Evolutionary conservation across 2,113 vertebrate species (phyloP).

Genomic region (Regulus satrapa): DNA sequence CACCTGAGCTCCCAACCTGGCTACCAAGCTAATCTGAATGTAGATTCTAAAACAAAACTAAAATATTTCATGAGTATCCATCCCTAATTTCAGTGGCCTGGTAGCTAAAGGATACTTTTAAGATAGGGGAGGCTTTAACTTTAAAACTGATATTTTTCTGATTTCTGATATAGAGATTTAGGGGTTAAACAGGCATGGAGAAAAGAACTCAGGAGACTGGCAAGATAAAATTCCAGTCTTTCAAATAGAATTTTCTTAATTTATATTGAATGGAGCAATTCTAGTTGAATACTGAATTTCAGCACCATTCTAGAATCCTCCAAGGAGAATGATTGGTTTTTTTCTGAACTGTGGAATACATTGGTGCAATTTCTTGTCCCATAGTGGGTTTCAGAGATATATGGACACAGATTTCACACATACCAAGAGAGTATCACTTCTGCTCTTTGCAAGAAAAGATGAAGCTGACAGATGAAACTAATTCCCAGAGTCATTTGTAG

Average conservation of each 20-base stretch:
- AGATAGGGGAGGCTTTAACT: neutral
- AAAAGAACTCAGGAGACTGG: neutral
- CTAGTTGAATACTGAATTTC: neutral
- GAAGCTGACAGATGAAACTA: constrained; percentile 31
- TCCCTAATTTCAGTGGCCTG: neutral
- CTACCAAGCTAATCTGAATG: neutral
- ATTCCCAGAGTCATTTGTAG: constrained; percentile 32
- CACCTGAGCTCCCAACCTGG: neutral
- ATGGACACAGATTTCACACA: neutral
- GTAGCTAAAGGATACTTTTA: neutral
- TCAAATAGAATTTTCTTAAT: neutral
- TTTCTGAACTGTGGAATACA: neutral
- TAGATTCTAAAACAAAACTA: neutral
- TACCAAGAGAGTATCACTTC: neutral
- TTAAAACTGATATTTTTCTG: neutral
- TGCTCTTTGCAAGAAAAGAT: neutral
- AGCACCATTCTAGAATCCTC: neutral
- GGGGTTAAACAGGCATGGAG: neutral
- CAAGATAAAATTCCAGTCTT: neutral
- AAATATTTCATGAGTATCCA: neutral
- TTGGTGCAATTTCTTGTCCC: neutral
- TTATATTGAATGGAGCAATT: neutral
- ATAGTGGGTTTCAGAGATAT: neutral
- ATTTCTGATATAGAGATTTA: neutral
- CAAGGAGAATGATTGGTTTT: neutral